Evolutionary conservation across 2,113 vertebrate species (phyloP), one percentile per base, ranked within the genome.

Genomic region (Arizona elegans): DNA sequence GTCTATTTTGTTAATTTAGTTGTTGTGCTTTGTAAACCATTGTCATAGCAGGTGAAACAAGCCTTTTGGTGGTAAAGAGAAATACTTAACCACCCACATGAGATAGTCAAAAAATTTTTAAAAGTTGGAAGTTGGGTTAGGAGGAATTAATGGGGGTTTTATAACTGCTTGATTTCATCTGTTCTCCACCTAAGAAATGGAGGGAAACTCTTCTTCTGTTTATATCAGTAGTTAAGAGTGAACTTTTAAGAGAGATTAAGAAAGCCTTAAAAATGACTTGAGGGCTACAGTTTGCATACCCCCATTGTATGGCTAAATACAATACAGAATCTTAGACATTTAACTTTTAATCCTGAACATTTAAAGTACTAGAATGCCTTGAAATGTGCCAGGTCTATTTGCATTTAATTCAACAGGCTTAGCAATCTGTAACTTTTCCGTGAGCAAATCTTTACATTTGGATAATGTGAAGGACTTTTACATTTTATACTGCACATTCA

Each of bases 371-470:
- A 58, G 56, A 33, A 55, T 88, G 53, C 3, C 92, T 33, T 92
- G 26, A 29, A 81, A 92, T 0, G 23, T 92, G 93, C 17, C 26
- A 90, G 47, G 17, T 6, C 21, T 23, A 23, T 29, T 93, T 94
- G 33, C 89, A 8, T 70, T 95, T 11, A 65, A n/a, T 6, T 59
- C 10, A 91, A 75, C n/a, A 85, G 81, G 92, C 19, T 54, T 15
- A 59, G 70, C 29, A 33, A 38, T 43, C 3, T 91, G 91, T 87
- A 92, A 43, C 89, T 93, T 26, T 95, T 94, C 50, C 11, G 0
- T 91, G 26, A 93, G 54, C 43, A 93, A 81, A 70, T 87, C 55
- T 92, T 95, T 86, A 52, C 0, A 56, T 93, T 92, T 85, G 91
- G 91, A 91, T 7, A 91, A 12, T 65, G 38, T 12, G 86, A 65